Evolutionary conservation across 2,888 invertebrate genomes (phyloP), one percentile per base, ranked within the genome.

Genomic region (Ectemnius cavifrons): DNA sequence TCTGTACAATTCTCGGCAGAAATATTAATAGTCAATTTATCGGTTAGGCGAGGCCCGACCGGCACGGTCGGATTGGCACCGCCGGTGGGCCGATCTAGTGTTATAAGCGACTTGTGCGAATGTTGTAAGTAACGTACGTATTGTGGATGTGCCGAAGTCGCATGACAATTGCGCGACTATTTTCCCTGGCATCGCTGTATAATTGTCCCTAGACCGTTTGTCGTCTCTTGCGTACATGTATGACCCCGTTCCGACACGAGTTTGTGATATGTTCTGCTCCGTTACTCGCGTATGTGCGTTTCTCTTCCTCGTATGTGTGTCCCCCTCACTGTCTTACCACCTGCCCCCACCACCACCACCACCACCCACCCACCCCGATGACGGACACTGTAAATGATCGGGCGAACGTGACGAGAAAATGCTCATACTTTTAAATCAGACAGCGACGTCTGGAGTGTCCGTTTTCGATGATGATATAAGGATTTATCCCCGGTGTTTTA

Each of bases 1-100:
- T 86, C 86, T 89, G 86, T 88, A 86, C 89, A 87, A 88, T 89
- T 90, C 88, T 89, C 86, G 84, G 86, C 84, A 85, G 85, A 87
- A 85, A 89, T 89, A 87, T 88, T 87, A 84, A 90, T 90, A 90
- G 90, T 90, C 90, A 90, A 90, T 90, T 90, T 88, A 89, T 86
- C 85, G 87, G 66, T 83, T 83, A 83, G 79, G 70, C 46, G 79
- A 73, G 47, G 73, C 63, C 68, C 77, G 59, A 69, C 65, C 37
- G 68, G 77, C 20, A 27, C n/a, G 4, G 23, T 58, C 71, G 70
- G 45, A 52, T 16, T 52, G n/a, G 56, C 14, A 64, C 13, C 64
- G 68, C 68, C 62, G 71, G 62, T 68, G 61, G 16, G 16, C 52
- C 37, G 37, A 52, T 16, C n/a, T 52, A 52, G 52, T 75, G 69